Conservation (phyloP, 2,113 vertebrate genomes). For the Chionomys nivalis region DNA sequence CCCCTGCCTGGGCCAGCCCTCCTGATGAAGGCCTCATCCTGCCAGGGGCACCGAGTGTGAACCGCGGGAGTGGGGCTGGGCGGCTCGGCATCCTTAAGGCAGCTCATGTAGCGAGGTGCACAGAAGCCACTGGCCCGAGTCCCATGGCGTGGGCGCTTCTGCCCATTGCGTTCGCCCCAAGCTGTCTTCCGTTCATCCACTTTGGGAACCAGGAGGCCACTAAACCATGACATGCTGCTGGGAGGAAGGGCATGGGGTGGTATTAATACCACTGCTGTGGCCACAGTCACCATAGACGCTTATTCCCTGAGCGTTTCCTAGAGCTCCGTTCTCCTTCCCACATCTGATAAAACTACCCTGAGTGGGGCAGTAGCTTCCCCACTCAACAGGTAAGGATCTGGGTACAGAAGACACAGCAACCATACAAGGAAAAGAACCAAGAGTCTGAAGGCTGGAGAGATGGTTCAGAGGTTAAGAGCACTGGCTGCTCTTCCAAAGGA, state of each 20-base stretch:
- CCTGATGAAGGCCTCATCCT: slow-evolving; percentile 95
- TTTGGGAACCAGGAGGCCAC: slow-evolving; percentile 96
- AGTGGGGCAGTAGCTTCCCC: too few relatives aligned
- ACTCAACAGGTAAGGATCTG: background rate
- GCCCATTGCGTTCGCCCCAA: slow-evolving; percentile 97
- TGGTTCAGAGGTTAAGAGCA: background rate
- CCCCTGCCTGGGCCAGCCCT: slow-evolving; percentile 83
- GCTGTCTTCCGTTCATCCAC: slow-evolving; percentile 97
- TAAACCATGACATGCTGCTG: slow-evolving; percentile 97
- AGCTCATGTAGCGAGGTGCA: slow-evolving; percentile 96
- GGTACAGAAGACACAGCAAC: background rate
- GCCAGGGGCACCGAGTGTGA: slow-evolving; percentile 92
- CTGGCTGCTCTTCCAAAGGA: too few relatives aligned
- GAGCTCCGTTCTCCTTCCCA: background rate
- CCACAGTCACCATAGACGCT: background rate
- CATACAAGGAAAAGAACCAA: background rate
- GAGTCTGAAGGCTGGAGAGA: background rate
- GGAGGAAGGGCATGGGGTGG: background rate
- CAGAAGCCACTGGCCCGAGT: slow-evolving; percentile 91
- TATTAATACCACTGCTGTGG: background rate
- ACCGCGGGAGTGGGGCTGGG: slow-evolving; percentile 68
- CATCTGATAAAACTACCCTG: background rate
- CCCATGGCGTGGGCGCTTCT: slow-evolving; percentile 92
- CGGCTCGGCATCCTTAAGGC: slow-evolving; percentile 94
- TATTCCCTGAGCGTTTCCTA: background rate